Conservation (phyloP, 2,888 invertebrate species). For the Sarcophaga rosellei region DNA sequence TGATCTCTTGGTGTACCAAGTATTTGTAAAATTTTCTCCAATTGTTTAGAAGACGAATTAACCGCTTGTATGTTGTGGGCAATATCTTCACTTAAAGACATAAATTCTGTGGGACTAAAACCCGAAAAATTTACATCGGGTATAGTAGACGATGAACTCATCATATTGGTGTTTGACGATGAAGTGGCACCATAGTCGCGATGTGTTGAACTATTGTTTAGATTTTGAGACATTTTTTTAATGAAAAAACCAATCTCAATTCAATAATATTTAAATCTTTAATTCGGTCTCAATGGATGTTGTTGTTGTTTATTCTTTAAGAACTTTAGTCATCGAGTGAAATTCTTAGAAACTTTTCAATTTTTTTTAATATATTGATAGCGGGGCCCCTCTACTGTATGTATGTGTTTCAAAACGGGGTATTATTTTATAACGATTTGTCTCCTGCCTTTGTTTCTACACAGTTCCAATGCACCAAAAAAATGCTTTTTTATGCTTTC, state of each 20-base stretch:
- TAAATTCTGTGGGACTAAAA: slow-evolving; percentile 88
- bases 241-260: not conserved
- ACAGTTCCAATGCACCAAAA: slow-evolving; percentile 21
- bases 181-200: slow-evolving; percentile 79
- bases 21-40: slow-evolving; percentile 88
- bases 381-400: not conserved
- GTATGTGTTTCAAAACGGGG: not conserved
- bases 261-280: slow-evolving; percentile 12
- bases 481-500: no score
- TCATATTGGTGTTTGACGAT: slow-evolving; percentile 73
- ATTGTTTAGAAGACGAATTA: slow-evolving; percentile 86
- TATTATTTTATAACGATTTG: not conserved
- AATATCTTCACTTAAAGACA: slow-evolving; percentile 90
- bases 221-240: slow-evolving; percentile 72
- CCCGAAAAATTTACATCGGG: slow-evolving; percentile 88
- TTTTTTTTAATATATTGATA: not conserved
- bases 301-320: slow-evolving; percentile 6
- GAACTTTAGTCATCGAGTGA: not conserved
- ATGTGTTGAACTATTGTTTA: slow-evolving; percentile 75
- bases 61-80: slow-evolving; percentile 91
- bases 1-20: slow-evolving; percentile 90
- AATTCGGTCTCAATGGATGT: not conserved
- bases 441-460: not conserved
- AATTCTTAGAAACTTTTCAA: no score
- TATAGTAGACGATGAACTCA: slow-evolving; percentile 79